Evolutionary conservation across 2,888 invertebrate genomes (phyloP).

Genomic region (Mylabris sibirica): DNA sequence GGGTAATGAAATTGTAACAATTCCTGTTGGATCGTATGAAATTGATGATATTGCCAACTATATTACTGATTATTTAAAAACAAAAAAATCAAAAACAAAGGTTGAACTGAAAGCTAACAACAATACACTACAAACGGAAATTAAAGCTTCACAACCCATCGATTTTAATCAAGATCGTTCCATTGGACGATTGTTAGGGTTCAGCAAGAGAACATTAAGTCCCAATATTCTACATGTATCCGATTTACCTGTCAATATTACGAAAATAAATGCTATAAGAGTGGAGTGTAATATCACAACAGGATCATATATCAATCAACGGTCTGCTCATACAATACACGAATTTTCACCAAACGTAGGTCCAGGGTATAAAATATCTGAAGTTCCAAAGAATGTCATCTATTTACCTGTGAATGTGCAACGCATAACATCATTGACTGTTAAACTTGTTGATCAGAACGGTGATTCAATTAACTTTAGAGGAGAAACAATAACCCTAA

Average conservation of each 20-base stretch:
- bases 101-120: constrained; percentile 27
- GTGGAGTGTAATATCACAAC: constrained; percentile 47
- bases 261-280: constrained; percentile 45
- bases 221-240: constrained; percentile 40
- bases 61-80: constrained; percentile 13
- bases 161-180: constrained; percentile 25
- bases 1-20: constrained; percentile 9
- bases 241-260: constrained; percentile 50
- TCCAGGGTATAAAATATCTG: constrained; percentile 54
- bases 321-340: constrained; percentile 50
- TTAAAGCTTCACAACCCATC: constrained; percentile 26
- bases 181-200: constrained; percentile 45
- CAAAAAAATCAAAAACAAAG: constrained; percentile 4
- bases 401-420: constrained; percentile 49
- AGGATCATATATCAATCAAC: constrained; percentile 47
- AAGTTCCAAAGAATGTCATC: constrained; percentile 49
- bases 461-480: constrained; percentile 49
- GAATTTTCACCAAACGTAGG: constrained; percentile 50
- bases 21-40: constrained; percentile 28
- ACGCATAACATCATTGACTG: constrained; percentile 40
- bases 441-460: constrained; percentile 49
- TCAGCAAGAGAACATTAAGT: constrained; percentile 28
- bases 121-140: constrained; percentile 30
- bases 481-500: constrained; percentile 46
- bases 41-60: constrained; percentile 24